phyloP scores from a whole-genome alignment of 2,888 invertebrate genomes.

The Ennomos fuscantarius region DNA sequence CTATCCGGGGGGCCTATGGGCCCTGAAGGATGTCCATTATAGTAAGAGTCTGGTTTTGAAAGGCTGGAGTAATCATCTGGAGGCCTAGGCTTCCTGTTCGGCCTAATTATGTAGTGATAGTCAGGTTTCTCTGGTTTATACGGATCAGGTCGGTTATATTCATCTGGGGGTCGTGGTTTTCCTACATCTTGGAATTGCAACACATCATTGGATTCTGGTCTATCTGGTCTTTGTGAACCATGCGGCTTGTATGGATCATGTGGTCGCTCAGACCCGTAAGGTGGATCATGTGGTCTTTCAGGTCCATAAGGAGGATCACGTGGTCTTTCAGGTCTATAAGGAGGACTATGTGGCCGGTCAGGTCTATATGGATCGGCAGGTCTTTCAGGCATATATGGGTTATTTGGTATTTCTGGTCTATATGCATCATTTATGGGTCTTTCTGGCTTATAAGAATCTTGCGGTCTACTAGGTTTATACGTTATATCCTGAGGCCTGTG shows the following conservation, averaged over 20 bases:
- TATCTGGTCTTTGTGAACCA: conserved; percentile 16
- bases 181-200: conserved; percentile 62
- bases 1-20: conserved; percentile 51
- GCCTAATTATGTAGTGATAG: conserved; percentile 68
- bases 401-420: conserved; percentile 21
- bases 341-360: conserved; percentile 5
- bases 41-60: conserved; percentile 31
- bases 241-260: conserved; percentile 20
- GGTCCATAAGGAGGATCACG: conserved; percentile 3
- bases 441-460: conserved; percentile 18
- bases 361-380: conserved; percentile 9
- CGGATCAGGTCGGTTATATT: conserved; percentile 34
- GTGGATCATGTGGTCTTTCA: conserved; percentile 24
- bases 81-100: conserved; percentile 63
- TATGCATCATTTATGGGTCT: conserved; percentile 33
- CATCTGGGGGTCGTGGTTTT: conserved; percentile 31
- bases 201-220: conserved; percentile 49
- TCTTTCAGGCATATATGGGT: conserved; percentile 13
- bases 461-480: conserved; percentile 49
- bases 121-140: conserved; percentile 63
- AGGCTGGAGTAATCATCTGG: conserved; percentile 39
- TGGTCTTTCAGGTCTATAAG: conserved; percentile 7
- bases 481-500: conserved; percentile 68
- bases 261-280: conserved; percentile 49
- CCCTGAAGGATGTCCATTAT: conserved; percentile 41